These are phyloP conservation scores for Mugil cephalus DNA, from an alignment of 2,113 vertebrate genomes.

Conservation along the genomic window DNA sequence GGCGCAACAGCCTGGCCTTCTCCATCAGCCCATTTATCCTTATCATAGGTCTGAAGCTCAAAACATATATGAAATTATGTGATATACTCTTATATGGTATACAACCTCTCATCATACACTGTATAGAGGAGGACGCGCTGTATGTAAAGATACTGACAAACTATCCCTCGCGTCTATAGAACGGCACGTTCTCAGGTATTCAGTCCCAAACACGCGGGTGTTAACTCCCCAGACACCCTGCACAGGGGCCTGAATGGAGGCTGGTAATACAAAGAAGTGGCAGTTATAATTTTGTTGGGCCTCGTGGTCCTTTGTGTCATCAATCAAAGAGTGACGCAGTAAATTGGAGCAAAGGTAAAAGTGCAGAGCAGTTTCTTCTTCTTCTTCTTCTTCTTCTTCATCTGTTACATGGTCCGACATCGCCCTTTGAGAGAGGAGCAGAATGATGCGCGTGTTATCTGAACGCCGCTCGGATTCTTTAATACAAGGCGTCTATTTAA, in stretches of 20 bases:
- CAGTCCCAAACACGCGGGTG: conserved; percentile 16
- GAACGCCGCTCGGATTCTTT: conserved; percentile 16
- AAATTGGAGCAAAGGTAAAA: conserved; percentile 53
- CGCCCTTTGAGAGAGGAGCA: conserved; percentile 13
- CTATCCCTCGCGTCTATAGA: conserved; percentile 2
- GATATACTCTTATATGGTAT: conserved; percentile 47
- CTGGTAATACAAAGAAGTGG: conserved; percentile 39
- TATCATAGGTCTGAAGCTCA: conserved; percentile 59
- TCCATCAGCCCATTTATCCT: conserved; percentile 68
- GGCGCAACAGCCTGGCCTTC: conserved; percentile 62
- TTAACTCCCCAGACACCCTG: conserved; percentile 46
- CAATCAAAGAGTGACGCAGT: conserved; percentile 55
- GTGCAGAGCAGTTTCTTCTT: conserved; percentile 30
- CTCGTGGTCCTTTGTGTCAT: conserved; percentile 49
- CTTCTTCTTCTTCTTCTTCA: conserved; percentile 53
- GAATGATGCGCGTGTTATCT: conserved; percentile 21
- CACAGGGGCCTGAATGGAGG: conserved; percentile 21
- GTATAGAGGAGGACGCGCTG: conserved; percentile 1
- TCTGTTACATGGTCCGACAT: conserved; percentile 36
- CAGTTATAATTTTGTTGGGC: conserved; percentile 43
- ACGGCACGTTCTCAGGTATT: conserved; percentile 29
- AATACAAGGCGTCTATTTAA: conserved; percentile 37
- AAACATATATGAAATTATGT: conserved; percentile 67
- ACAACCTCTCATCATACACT: conserved; percentile 32
- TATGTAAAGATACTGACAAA: conserved; percentile 18